These are phyloP conservation scores for Myiotriccus ornatus DNA, from an alignment of 2,797 vertebrate species.

Conservation along the genomic window DNA sequence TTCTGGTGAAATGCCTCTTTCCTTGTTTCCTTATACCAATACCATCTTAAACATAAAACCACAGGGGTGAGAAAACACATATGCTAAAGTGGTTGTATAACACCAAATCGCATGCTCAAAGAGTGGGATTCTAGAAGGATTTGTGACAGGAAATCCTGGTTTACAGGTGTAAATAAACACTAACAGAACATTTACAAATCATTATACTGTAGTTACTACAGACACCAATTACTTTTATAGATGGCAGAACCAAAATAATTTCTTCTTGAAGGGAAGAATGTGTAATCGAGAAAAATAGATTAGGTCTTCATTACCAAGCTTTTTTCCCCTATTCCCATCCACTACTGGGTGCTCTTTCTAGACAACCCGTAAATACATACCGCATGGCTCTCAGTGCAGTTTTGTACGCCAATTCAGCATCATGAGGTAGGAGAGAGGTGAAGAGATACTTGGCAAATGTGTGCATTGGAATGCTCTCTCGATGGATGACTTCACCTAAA, in stretches of 20 bases:
- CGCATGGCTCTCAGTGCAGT: constrained; percentile 98
- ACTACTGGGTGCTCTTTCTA: not conserved
- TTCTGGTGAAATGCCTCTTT: not conserved
- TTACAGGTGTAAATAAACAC: not conserved
- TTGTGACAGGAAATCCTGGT: not conserved
- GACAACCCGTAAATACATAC: constrained; percentile 74
- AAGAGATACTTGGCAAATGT: constrained; percentile 99
- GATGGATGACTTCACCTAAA: constrained; percentile 92
- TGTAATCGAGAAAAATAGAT: not conserved
- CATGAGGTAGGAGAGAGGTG: constrained; percentile 97
- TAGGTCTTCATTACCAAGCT: not conserved
- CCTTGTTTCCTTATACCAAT: not conserved
- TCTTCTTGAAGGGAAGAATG: not conserved
- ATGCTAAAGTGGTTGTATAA: not conserved
- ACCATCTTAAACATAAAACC: not conserved
- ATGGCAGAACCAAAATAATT: not conserved
- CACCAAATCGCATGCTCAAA: not conserved
- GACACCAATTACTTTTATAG: not conserved
- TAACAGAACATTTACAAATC: not conserved
- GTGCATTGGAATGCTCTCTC: constrained; percentile 99
- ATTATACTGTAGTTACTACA: not conserved
- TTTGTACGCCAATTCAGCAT: constrained; percentile 95
- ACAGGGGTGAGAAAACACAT: not conserved
- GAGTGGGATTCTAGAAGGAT: not conserved
- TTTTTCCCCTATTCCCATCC: not conserved